Base-by-base conservation (phyloP, 2,888 invertebrate genomes). In the Macrostomum cliftonense region DNA sequence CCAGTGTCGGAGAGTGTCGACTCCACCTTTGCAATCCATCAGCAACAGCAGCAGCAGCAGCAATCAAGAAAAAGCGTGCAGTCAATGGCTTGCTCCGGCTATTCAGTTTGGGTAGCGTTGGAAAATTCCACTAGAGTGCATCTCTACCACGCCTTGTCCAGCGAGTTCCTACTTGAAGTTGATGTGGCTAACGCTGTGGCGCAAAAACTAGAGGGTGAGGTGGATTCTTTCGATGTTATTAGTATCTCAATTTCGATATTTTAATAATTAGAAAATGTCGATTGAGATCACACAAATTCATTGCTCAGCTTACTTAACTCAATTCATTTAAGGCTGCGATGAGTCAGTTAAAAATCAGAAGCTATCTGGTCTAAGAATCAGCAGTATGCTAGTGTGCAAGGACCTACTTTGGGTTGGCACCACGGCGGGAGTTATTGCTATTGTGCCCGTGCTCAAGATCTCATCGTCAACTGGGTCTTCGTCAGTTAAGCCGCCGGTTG, bases 331-430 rank as follows among this genome's bases (percentile, higher is more conserved):
- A 83, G 83, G 83, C 68, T 86, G 86, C 72, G 93, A 95, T 73
- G 91, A 95, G 71, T 93, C 95, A 58, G 91, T 97, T 59, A 77
- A 91, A 1, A 93, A 95, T 71, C 95, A 95, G 73, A 95, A 97
- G 71, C 84, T 88, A 37, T 91, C 93, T 1, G 93, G 93, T 68
- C 77, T 95, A 47, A 78, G 91, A 40, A 85, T 95, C 40, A 93
- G 93, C 2, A 82, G 91, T 12, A 73, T 97, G 51, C 74, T 88
- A 45, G 82, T 87, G 1, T 87, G 86, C 64, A 82, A 82, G 65
- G 89, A 91, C 67, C 77, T 88, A 43, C 76, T 95, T 57, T 95
- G 93, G 93, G 82, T 95, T 54, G 95, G 95, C 39, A 95, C 95
- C 13, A 89, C 88, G 65, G 93, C 95, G 0, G 75, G 75, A 1